A percentile compares a stretch with the other conserved stretches of the same genome.
Conservation (phyloP, 2,113 vertebrate genomes). For the Dasypus novemcinctus region DNA sequence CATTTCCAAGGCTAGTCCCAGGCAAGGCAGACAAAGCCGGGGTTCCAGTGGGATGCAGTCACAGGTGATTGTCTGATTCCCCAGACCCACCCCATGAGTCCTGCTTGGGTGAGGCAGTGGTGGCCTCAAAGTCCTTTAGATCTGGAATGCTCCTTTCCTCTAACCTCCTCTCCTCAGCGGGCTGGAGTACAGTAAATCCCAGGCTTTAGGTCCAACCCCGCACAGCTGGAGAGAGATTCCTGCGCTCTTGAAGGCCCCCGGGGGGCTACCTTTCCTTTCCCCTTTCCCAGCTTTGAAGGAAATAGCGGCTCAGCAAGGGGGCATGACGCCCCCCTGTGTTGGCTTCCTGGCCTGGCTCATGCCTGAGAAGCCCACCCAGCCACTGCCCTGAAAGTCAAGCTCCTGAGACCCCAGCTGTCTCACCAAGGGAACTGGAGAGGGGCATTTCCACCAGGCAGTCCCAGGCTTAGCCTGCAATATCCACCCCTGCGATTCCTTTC, state of each 20-base stretch:
- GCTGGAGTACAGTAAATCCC: constrained; percentile 62
- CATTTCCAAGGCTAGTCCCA: not conserved
- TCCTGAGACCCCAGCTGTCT: not conserved
- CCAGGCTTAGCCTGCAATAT: fast-evolving
- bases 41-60: not conserved
- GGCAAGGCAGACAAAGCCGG: not conserved
- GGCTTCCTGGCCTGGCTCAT: not conserved
- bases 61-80: not conserved
- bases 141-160: not conserved
- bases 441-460: not conserved
- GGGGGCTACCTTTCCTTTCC: not conserved
- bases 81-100: fast-evolving
- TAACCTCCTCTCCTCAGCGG: not conserved
- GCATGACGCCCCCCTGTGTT: not conserved
- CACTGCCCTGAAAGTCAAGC: not conserved
- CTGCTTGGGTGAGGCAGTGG: not conserved
- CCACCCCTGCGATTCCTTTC: not conserved
- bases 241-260: not conserved
- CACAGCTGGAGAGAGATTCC: constrained; percentile 77
- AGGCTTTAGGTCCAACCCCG: constrained; percentile 68
- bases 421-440: not conserved
- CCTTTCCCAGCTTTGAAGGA: not conserved
- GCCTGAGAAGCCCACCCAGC: not conserved
- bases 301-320: not conserved
- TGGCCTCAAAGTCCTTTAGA: not conserved